Evolutionary conservation across 2,888 invertebrate species (phyloP), one percentile per base, ranked within the genome.

Genomic region (Ennomos erosarius): DNA sequence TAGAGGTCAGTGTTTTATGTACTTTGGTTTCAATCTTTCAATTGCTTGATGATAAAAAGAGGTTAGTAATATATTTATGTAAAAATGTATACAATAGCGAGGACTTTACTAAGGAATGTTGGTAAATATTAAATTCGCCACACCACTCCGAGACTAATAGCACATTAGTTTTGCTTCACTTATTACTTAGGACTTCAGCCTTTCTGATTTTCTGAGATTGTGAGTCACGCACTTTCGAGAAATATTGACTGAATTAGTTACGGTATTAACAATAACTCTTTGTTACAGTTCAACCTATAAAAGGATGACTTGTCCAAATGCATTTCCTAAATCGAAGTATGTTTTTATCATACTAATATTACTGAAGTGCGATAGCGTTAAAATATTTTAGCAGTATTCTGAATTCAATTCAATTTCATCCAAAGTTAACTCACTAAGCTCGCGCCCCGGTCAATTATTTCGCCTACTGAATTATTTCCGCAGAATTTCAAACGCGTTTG

Each of bases 81-180:
- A 6, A 35, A 9, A 35, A 42, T 10, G 2, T 13, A 16, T 33
- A 48, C 8, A 16, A 35, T 47, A 16, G 9, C 11, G 26, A 38
- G 26, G 38, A 55, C 5, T 10, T 9, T 46, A 35, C 26, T 33
- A 12, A 36, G 45, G 13, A 45, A 45, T 54, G 49, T 54, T 50
- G 16, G 49, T 50, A 78, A 83, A 81, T 78, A 79, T 80, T 76
- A 68, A 73, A 84, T 82, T 83, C 70, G 74, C 68, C 68, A 74
- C 75, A 70, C 66, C 60, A 47, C 46, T 11, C 49, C 66, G 74
- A 71, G 66, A 73, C 77, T 74, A 84, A 83, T 81, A 74, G 67
- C 60, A 48, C 63, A 75, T 79, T 78, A 64, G 76, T 64, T 75
- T 73, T 71, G 78, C 69, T 68, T 60, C 65, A 63, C 59, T 69